Evolutionary conservation across 2,888 invertebrate species (phyloP).

Genomic region (Orthosia incerta): DNA sequence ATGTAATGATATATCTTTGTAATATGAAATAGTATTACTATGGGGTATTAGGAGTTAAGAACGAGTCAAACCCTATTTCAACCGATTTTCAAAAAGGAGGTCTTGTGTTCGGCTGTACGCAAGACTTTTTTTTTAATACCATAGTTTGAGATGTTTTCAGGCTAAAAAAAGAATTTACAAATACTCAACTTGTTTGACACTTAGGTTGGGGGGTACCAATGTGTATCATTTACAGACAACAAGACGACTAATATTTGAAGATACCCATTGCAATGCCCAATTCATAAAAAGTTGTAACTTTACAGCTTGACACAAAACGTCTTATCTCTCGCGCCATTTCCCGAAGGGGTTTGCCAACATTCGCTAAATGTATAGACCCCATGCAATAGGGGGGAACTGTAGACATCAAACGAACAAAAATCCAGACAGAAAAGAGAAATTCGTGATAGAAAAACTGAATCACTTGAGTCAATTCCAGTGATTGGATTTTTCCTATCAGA

Average conservation of each 20-base stretch:
- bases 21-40: slow-evolving; percentile 17
- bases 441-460: not conserved
- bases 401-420: not conserved
- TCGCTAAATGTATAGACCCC: not conserved
- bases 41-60: too few relatives aligned
- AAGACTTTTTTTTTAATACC: too few relatives aligned
- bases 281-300: not conserved
- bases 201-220: too few relatives aligned
- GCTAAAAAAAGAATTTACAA: too few relatives aligned
- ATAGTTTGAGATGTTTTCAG: too few relatives aligned
- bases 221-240: too few relatives aligned
- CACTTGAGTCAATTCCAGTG: not conserved
- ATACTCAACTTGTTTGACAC: too few relatives aligned
- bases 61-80: too few relatives aligned
- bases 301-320: too few relatives aligned
- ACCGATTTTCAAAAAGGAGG: too few relatives aligned
- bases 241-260: not conserved
- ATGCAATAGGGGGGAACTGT: not conserved
- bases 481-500: not conserved
- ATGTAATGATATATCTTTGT: slow-evolving; percentile 28
- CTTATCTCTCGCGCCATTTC: not conserved
- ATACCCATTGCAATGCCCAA: not conserved
- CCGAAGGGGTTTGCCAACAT: not conserved
- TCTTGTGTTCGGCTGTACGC: too few relatives aligned
- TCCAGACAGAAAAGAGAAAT: not conserved